phyloP scores from a whole-genome alignment of 2,797 vertebrate genomes.

The Neosilurus mollespiculum region DNA sequence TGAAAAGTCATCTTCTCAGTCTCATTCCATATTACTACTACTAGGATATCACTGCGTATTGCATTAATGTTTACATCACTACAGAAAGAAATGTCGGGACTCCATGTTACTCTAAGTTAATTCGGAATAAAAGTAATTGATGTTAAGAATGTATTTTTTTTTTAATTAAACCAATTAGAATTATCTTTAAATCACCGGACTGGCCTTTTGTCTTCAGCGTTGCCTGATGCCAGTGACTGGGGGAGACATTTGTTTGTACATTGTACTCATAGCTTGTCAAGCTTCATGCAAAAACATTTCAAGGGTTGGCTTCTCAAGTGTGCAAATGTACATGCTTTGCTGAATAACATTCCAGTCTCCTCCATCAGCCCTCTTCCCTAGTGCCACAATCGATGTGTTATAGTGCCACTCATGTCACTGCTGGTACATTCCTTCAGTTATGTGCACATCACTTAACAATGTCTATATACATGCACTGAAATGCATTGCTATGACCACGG shows the following conservation, averaged over 20 bases:
- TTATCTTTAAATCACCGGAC: too few species aligned
- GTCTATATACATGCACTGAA: not conserved
- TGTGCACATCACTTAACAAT: conserved; percentile 22
- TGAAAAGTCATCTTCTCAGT: too few species aligned
- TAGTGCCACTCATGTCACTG: conserved; percentile 1
- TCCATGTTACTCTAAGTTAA: too few species aligned
- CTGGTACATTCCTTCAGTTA: conserved; percentile 24
- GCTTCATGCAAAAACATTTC: not conserved
- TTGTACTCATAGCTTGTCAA: not conserved
- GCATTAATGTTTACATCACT: too few species aligned
- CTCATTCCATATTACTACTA: too few species aligned
- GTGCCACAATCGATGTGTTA: conserved; percentile 16
- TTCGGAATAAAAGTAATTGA: too few species aligned
- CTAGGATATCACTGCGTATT: too few species aligned
- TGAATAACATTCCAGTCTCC: conserved; percentile 9
- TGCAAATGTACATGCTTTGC: not conserved
- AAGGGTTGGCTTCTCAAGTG: not conserved
- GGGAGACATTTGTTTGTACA: not conserved
- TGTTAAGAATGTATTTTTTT: too few species aligned
- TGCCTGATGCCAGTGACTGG: too few species aligned
- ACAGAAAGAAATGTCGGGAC: too few species aligned
- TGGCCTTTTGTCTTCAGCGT: too few species aligned
- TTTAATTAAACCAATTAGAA: too few species aligned
- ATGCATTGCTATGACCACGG: conserved; percentile 20
- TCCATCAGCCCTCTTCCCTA: not conserved